Conservation (phyloP, 2,888 invertebrate genomes). For the Helobdella robusta region DNA sequence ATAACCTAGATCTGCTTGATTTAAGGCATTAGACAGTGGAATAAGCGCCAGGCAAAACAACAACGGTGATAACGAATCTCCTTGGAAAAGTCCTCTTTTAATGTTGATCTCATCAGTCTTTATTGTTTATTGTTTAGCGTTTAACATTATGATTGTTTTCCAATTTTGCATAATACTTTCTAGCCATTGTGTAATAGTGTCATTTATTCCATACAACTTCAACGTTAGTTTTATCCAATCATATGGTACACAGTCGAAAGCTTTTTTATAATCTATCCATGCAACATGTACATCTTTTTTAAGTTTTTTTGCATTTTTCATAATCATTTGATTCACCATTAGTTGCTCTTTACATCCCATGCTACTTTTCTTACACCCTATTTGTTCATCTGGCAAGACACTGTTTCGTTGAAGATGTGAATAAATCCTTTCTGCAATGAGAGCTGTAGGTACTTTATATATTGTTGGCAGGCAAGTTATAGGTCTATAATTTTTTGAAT, state of each 20-base stretch:
- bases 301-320: not conserved
- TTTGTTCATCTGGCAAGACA: conserved; percentile 4
- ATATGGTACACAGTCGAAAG: not conserved
- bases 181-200: not conserved
- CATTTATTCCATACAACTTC: not conserved
- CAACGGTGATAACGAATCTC: no score
- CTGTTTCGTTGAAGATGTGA: not conserved
- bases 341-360: not conserved
- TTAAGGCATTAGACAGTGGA: no score
- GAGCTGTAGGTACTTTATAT: not conserved
- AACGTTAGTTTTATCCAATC: not conserved
- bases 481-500: not conserved
- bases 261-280: conserved; percentile 14
- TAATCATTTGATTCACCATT: conserved; percentile 3
- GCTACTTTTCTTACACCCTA: not conserved
- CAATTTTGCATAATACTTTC: no score
- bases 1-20: no score
- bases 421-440: not conserved
- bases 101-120: no score
- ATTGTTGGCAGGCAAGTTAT: conserved; percentile 8
- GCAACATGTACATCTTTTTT: not conserved
- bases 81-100: no score
- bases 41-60: no score
- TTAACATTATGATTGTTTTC: no score
- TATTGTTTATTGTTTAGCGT: no score